These are phyloP conservation scores for Augiades crinisus DNA, from an alignment of 2,888 invertebrate genomes.

Conservation along the genomic window DNA sequence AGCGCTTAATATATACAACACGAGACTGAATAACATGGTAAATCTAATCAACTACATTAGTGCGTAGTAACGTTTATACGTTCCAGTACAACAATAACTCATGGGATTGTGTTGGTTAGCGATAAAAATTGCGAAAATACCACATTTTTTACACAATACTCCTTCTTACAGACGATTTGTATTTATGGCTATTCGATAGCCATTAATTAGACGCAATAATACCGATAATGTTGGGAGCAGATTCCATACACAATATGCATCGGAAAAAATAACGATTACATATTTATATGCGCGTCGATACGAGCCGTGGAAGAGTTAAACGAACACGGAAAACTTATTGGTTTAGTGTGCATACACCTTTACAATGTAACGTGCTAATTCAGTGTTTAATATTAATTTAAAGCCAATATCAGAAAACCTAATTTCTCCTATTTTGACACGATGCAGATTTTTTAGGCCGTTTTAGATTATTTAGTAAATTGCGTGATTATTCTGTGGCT, in stretches of 20 bases:
- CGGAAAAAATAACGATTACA: constrained; percentile 20
- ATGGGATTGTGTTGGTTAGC: too few relatives aligned
- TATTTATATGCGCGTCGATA: constrained; percentile 15
- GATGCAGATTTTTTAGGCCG: too few relatives aligned
- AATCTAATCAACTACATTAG: too few relatives aligned
- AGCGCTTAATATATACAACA: too few relatives aligned
- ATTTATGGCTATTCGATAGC: constrained; percentile 19
- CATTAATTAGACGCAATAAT: constrained; percentile 24
- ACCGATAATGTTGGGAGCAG: constrained; percentile 12
- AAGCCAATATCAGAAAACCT: neutral
- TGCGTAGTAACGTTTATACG: too few relatives aligned
- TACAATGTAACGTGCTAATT: neutral
- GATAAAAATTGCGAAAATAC: too few relatives aligned
- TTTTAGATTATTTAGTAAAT: too few relatives aligned
- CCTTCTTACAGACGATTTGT: constrained; percentile 4
- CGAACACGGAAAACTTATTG: constrained; percentile 6
- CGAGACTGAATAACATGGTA: too few relatives aligned
- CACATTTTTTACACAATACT: constrained; percentile 5
- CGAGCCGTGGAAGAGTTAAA: constrained; percentile 12
- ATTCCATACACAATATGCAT: constrained; percentile 11
- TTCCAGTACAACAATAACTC: too few relatives aligned
- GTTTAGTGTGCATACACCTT: constrained; percentile 11
- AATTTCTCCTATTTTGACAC: too few relatives aligned
- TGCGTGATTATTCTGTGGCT: too few relatives aligned
- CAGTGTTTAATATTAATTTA: neutral